Evolutionary conservation across 2,888 invertebrate genomes (phyloP).

Genomic region (Calephelis perditalis): DNA sequence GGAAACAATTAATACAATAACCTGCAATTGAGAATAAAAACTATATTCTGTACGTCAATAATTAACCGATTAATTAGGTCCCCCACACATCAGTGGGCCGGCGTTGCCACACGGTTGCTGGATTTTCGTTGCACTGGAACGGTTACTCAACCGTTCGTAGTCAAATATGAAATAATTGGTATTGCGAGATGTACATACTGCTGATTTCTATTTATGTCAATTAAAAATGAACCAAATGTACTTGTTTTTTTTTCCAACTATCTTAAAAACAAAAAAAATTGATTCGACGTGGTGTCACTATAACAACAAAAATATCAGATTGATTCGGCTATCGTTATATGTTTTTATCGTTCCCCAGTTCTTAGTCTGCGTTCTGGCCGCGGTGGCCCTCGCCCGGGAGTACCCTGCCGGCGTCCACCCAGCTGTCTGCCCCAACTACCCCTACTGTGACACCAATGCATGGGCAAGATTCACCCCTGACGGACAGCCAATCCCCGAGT

Average conservation of each 20-base stretch:
- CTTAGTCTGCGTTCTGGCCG: conserved; percentile 62
- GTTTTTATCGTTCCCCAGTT: conserved; percentile 38
- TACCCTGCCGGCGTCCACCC: conserved; percentile 79
- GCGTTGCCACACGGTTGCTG: too few relatives aligned
- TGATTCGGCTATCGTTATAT: too few relatives aligned
- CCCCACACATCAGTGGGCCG: too few relatives aligned
- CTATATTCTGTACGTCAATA: too few relatives aligned
- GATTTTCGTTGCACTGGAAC: too few relatives aligned
- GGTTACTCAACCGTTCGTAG: conserved; percentile 2
- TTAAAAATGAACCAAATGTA: neutral
- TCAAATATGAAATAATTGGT: conserved; percentile 4
- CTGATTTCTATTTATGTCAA: neutral
- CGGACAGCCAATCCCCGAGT: conserved; percentile 66
- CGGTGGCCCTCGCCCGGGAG: conserved; percentile 62
- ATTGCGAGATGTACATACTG: neutral
- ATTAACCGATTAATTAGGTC: too few relatives aligned
- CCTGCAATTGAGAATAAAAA: too few relatives aligned
- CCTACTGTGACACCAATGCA: conserved; percentile 65
- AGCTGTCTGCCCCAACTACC: conserved; percentile 79
- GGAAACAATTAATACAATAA: too few relatives aligned
- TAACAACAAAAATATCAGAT: too few relatives aligned
- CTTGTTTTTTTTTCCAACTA: too few relatives aligned
- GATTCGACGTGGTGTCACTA: too few relatives aligned
- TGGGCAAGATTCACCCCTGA: conserved; percentile 64
- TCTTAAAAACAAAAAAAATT: too few relatives aligned